Evolutionary conservation across 2,113 vertebrate species (phyloP), one percentile per base, ranked within the genome.

Genomic region (Sminthopsis crassicaudata): DNA sequence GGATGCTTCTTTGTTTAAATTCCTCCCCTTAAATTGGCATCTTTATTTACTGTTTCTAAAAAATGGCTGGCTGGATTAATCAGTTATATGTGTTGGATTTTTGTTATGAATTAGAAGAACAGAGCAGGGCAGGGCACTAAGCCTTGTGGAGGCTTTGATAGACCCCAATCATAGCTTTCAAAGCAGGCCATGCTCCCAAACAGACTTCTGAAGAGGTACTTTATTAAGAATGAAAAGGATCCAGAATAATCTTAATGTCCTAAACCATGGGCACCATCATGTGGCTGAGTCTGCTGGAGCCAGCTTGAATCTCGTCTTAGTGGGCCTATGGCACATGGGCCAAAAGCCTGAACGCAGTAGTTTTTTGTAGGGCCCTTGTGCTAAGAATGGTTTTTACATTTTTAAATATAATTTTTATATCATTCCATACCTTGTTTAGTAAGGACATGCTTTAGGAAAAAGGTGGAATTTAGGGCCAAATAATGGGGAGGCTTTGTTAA

Each of bases 391-490:
- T n/a, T 76, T 76, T 76, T 76, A n/a, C 1, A 76, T 19, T 76
- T 76, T 76, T 7, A n/a, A 76, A 76, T 19, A 76, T 30, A 30
- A 11, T 60, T 60, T 60, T 30, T 30, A 14, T 36, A 8, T 5
- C 36, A 22, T 30, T n/a, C 16, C 16, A 16, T 76, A n/a, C 14
- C 67, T 76, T n/a, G 36, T n/a, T 76, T n/a, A 16, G 14, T 36
- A 30, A 67, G 12, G 12, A 1, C 14, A 36, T 5, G 3, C 30
- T 36, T 36, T 67, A 14, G 60, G 11, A 36, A 76, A n/a, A n/a
- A 76, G 67, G 14, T n/a, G 30, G 30, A 4, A 36, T 12, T 12
- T 14, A 14, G 60, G 1, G 2, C 0, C 0, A 0, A 36, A 36
- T 67, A 36, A n/a, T 19, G 5, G 67, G 36, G 67, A 76, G 67